phyloP scores from a whole-genome alignment of 2,888 invertebrate genomes.

The Drosophila stalkeri region DNA sequence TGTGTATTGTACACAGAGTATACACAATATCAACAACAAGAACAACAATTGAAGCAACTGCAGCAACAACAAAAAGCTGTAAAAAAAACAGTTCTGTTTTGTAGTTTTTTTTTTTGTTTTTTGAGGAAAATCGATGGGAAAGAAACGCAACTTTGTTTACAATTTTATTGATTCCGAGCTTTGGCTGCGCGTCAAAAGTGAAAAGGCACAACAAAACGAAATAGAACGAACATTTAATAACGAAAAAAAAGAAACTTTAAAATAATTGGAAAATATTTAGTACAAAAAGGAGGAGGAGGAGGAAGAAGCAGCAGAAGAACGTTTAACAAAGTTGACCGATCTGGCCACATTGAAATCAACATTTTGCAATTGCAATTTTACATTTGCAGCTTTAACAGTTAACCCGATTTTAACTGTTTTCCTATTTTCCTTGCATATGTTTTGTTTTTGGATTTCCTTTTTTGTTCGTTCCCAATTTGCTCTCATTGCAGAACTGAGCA shows the following conservation, averaged over 20 bases:
- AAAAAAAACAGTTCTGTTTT: slow-evolving; percentile 31
- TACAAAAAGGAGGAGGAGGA: slow-evolving; percentile 1
- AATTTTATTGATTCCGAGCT: slow-evolving; percentile 71
- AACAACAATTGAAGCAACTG: slow-evolving; percentile 58
- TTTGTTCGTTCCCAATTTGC: slow-evolving; percentile 31
- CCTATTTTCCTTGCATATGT: slow-evolving; percentile 14
- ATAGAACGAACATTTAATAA: neutral
- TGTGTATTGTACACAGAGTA: slow-evolving; percentile 46
- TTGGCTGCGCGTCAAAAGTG: slow-evolving; percentile 30
- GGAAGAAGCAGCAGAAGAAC: neutral
- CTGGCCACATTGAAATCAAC: slow-evolving; percentile 35
- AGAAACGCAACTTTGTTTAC: slow-evolving; percentile 70
- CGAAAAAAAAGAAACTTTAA: neutral
- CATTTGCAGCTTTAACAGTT: slow-evolving; percentile 11
- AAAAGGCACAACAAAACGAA: slow-evolving; percentile 6
- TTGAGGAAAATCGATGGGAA: slow-evolving; percentile 77
- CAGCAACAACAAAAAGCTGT: slow-evolving; percentile 44
- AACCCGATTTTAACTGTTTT: slow-evolving; percentile 22
- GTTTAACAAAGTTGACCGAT: neutral
- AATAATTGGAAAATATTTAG: neutral
- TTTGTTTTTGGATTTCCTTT: slow-evolving; percentile 2
- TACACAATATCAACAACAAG: slow-evolving; percentile 68
- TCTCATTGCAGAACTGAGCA: slow-evolving; percentile 82
- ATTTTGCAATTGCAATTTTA: slow-evolving; percentile 5
- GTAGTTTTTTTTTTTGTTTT: slow-evolving; percentile 18